Percentiles rank a stretch among this genome's conserved stretches.
Evolutionary conservation across 2,888 invertebrate genomes (phyloP).

Genomic region (Listrodromus nycthemerus): DNA sequence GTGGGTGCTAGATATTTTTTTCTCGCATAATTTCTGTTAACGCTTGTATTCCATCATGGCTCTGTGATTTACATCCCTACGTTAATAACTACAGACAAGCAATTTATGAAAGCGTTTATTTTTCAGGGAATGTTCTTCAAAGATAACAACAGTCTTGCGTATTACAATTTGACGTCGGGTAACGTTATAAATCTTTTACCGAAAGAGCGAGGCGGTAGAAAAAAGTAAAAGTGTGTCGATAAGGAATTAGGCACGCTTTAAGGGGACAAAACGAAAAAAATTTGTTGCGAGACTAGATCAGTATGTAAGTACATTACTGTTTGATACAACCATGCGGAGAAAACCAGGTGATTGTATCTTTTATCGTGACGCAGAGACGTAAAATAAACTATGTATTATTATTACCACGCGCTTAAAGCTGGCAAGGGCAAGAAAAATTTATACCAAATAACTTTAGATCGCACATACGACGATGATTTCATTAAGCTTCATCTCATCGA

Average conservation of each 20-base stretch:
- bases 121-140: slow-evolving; percentile 98
- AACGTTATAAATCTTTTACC: slow-evolving; percentile 94
- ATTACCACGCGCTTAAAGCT: slow-evolving; percentile 6
- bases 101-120: slow-evolving; percentile 68
- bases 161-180: slow-evolving; percentile 96
- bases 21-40: not conserved
- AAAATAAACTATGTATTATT: not conserved
- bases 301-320: slow-evolving; percentile 22
- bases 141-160: slow-evolving; percentile 97
- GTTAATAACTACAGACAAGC: not conserved
- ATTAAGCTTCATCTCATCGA: slow-evolving; percentile 20
- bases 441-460: not conserved
- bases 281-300: slow-evolving; percentile 21
- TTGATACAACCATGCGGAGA: not conserved
- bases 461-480: not conserved
- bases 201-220: slow-evolving; percentile 98
- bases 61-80: not conserved
- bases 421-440: slow-evolving; percentile 21
- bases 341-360: not conserved
- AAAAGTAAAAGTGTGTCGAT: slow-evolving; percentile 89
- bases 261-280: slow-evolving; percentile 2
- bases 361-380: slow-evolving; percentile 17
- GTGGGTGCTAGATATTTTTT: slow-evolving; percentile 84
- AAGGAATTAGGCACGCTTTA: slow-evolving; percentile 44
- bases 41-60: not conserved